Percentiles rank a stretch among this genome's conserved stretches.
phyloP scores from a whole-genome alignment of 2,888 invertebrate species.

The Acleris literana region DNA sequence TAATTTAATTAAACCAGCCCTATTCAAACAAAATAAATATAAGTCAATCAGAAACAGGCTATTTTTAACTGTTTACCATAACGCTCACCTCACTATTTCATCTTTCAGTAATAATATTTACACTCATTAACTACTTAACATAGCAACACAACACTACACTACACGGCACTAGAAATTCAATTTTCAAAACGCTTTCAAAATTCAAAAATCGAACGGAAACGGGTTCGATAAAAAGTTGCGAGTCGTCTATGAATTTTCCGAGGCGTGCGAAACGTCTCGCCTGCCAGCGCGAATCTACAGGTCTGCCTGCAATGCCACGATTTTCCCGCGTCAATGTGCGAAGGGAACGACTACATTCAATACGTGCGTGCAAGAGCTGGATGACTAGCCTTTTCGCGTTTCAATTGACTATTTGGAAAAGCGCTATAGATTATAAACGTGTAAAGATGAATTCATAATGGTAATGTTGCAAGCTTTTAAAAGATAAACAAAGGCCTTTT shows the following conservation, averaged over 20 bases:
- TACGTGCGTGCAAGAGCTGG: constrained; percentile 47
- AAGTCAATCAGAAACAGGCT: not conserved
- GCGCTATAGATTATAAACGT: constrained; percentile 46
- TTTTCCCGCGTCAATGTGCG: constrained; percentile 65
- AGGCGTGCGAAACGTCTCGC: constrained; percentile 60
- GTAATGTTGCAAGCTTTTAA: constrained; percentile 18
- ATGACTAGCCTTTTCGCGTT: constrained; percentile 43
- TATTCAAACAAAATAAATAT: not conserved
- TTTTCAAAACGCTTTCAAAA: constrained; percentile 15
- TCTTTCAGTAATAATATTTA: constrained; percentile 59
- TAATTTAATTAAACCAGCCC: constrained; percentile 6
- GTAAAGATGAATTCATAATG: constrained; percentile 14
- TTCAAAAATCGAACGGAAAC: constrained; percentile 13
- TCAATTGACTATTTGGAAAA: constrained; percentile 54
- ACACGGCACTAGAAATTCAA: constrained; percentile 39
- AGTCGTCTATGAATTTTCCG: constrained; percentile 35
- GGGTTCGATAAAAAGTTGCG: constrained; percentile 31
- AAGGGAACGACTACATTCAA: constrained; percentile 47
- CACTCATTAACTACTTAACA: constrained; percentile 46
- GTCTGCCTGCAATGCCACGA: constrained; percentile 68
- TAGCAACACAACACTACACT: constrained; percentile 44
- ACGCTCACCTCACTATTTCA: constrained; percentile 70
- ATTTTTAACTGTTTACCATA: constrained; percentile 14
- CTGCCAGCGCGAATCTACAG: constrained; percentile 72
- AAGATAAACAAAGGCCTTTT: constrained; percentile 7